Evolutionary conservation across 2,113 vertebrate genomes (phyloP).

Genomic region (Trematocara zebra): DNA sequence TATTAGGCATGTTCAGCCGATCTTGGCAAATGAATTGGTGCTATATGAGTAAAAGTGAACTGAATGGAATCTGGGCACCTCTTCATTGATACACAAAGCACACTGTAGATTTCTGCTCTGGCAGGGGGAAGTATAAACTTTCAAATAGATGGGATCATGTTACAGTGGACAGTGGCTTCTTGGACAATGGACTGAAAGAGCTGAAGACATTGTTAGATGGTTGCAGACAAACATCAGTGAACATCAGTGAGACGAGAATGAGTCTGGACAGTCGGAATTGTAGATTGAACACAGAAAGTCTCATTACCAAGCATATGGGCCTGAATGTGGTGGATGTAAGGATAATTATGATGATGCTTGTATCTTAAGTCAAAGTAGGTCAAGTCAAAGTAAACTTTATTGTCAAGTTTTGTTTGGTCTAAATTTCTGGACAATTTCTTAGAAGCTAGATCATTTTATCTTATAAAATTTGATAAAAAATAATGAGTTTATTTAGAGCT

Average conservation of each 20-base stretch:
- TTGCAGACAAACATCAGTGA: background rate
- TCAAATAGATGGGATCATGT: rapidly evolving
- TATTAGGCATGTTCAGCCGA: rapidly evolving
- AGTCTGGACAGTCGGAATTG: background rate
- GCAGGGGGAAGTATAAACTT: rapidly evolving
- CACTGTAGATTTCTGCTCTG: background rate
- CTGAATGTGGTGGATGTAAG: rapidly evolving
- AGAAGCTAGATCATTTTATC: rapidly evolving
- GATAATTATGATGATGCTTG: background rate
- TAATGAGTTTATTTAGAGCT: rapidly evolving
- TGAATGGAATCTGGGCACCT: rapidly evolving
- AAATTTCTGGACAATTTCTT: rapidly evolving
- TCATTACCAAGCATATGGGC: rapidly evolving
- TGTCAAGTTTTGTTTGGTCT: rapidly evolving
- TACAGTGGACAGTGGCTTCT: background rate
- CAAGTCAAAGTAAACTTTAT: background rate
- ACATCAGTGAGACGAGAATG: rapidly evolving
- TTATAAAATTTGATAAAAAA: background rate
- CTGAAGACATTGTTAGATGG: rapidly evolving
- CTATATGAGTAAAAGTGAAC: rapidly evolving
- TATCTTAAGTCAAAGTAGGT: rapidly evolving
- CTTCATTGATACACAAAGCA: background rate
- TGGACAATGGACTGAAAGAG: background rate
- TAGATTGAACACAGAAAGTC: rapidly evolving
- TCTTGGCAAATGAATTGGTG: background rate